Evolutionary conservation across 2,113 vertebrate species (phyloP).

Genomic region (Raja brachyura): DNA sequence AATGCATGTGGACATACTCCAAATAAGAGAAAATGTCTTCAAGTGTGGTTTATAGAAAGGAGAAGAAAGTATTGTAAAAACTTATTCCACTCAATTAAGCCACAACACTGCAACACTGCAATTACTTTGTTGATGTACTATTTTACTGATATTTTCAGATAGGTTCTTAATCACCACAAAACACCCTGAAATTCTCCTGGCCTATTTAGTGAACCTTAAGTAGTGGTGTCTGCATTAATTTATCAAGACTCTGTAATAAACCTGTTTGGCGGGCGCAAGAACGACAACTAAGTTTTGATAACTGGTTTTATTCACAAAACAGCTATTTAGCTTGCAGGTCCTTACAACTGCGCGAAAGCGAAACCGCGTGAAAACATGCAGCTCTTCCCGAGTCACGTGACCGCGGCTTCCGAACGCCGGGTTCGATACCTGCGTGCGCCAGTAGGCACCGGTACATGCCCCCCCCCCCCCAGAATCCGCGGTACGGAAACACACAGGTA

Average conservation of each 20-base stretch:
- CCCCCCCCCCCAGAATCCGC: too few relatives aligned
- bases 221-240: background rate
- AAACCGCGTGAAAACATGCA: too few relatives aligned
- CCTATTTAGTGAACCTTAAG: background rate
- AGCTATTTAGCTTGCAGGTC: too few relatives aligned
- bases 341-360: too few relatives aligned
- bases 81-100: background rate
- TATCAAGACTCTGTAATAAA: background rate
- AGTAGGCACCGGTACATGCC: too few relatives aligned
- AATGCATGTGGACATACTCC: background rate
- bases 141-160: background rate
- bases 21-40: background rate
- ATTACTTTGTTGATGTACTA: background rate
- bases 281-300: too few relatives aligned
- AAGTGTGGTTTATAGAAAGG: background rate
- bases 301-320: too few relatives aligned
- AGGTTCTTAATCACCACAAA: background rate
- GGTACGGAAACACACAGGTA: too few relatives aligned
- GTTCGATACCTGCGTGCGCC: too few relatives aligned
- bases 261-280: too few relatives aligned
- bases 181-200: background rate
- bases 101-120: background rate
- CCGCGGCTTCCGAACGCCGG: too few relatives aligned
- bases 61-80: background rate
- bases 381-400: too few relatives aligned